phyloP scores from a whole-genome alignment of 1,140 invertebrate species.

The Maniola jurtina region DNA sequence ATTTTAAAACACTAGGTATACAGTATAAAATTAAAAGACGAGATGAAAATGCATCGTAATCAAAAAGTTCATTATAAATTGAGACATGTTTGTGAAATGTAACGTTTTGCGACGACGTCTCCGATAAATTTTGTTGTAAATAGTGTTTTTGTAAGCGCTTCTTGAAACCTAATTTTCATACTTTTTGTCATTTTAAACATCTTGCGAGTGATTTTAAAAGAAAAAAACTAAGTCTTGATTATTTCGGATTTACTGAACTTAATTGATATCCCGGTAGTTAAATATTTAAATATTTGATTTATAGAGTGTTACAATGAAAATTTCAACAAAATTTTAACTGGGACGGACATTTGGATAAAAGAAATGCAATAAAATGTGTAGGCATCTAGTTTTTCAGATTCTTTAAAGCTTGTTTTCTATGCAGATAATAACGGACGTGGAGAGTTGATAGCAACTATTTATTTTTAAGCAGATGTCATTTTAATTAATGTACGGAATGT shows the following conservation, averaged over 20 bases:
- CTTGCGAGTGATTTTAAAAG: background rate
- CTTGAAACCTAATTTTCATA: slow-evolving; percentile 1
- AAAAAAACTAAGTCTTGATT: slow-evolving; percentile 11
- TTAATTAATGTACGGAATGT: no score
- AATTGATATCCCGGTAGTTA: background rate
- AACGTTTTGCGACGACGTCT: background rate
- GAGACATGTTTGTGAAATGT: background rate
- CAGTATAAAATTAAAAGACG: background rate
- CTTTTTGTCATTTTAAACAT: background rate
- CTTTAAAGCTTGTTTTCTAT: no score
- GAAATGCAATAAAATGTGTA: no score
- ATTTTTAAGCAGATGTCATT: no score
- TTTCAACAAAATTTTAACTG: no score
- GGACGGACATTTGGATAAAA: no score
- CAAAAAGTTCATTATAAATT: background rate
- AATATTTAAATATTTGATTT: background rate
- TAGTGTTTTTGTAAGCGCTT: background rate
- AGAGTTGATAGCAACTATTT: no score
- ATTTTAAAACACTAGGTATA: background rate
- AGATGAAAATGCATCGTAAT: background rate
- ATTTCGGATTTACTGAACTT: background rate
- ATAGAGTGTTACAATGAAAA: no score
- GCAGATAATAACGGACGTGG: no score
- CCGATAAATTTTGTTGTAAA: background rate
- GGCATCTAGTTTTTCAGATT: no score